Evolutionary conservation across 2,888 invertebrate genomes (phyloP).

Genomic region (Tenthredo mesomela): DNA sequence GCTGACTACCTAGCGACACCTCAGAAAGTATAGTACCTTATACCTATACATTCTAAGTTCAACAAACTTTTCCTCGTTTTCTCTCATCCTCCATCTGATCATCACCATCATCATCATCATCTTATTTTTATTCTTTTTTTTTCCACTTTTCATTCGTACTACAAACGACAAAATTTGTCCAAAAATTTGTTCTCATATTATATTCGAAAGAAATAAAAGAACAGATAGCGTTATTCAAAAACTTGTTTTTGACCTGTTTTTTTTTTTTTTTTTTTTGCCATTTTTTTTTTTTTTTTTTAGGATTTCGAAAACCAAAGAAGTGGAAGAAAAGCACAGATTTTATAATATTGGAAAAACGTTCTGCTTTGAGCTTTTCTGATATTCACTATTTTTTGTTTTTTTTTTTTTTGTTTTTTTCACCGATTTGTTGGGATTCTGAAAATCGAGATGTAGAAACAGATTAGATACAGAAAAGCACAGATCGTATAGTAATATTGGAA

Average conservation of each 20-base stretch:
- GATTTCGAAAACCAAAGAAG: too few relatives aligned
- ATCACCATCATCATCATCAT: too few relatives aligned
- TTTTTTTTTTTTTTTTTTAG: neutral
- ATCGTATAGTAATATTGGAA: neutral
- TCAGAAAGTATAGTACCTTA: neutral
- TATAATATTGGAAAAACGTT: too few relatives aligned
- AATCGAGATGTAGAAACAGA: too few relatives aligned
- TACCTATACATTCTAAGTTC: conserved; percentile 14
- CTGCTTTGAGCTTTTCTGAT: neutral
- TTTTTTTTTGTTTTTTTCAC: too few relatives aligned
- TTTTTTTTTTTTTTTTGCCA: neutral
- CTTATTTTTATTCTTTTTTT: neutral
- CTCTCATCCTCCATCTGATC: neutral
- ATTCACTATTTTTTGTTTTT: too few relatives aligned
- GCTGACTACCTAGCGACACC: neutral
- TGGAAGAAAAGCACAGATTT: neutral
- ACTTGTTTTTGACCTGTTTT: neutral
- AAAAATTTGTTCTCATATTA: neutral
- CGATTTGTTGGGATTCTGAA: neutral
- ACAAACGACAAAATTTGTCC: neutral
- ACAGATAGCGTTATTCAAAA: too few relatives aligned
- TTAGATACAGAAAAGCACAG: neutral
- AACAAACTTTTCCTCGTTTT: neutral
- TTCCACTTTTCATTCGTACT: neutral
- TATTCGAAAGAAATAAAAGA: too few relatives aligned